Percentiles rank a stretch among this genome's conserved stretches.
These are phyloP conservation scores for Momotus momota DNA, from an alignment of 2,797 vertebrate species.

Conservation along the genomic window DNA sequence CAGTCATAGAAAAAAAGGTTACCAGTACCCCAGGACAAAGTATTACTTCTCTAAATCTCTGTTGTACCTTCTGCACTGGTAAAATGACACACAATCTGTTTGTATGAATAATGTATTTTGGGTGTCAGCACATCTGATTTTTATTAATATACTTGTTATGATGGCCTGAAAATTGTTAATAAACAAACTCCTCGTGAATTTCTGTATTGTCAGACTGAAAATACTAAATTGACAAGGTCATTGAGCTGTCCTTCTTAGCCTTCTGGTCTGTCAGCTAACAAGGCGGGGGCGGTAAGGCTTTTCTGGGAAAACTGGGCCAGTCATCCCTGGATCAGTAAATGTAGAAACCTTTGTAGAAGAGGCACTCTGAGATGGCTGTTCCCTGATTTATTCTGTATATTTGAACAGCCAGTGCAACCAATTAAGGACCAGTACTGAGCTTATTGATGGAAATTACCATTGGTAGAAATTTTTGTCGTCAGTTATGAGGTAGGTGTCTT, in stretches of 20 bases:
- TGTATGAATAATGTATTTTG: not conserved
- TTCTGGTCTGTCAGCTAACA: not conserved
- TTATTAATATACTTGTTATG: not conserved
- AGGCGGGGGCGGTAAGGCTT: not conserved
- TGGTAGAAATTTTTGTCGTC: not conserved
- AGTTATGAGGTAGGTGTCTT: not conserved
- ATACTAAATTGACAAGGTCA: not conserved
- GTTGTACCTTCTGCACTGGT: conserved; percentile 28
- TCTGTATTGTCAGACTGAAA: not conserved
- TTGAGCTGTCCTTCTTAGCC: not conserved
- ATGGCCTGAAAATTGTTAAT: conserved; percentile 21
- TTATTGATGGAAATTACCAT: not conserved
- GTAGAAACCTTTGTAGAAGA: not conserved
- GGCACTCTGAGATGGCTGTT: not conserved
- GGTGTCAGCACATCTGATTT: conserved; percentile 14
- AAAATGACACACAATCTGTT: not conserved
- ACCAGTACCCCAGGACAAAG: not conserved
- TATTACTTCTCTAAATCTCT: not conserved
- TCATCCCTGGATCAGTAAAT: not conserved
- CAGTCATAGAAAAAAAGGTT: not conserved
- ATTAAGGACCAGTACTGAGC: not conserved
- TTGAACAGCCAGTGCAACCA: not conserved
- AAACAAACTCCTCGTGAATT: conserved; percentile 4
- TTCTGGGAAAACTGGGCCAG: not conserved
- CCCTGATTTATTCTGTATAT: not conserved